Percentiles rank a stretch among this genome's conserved stretches.
These are phyloP conservation scores for Drosophila pallidifrons DNA, from an alignment of 1,140 invertebrate species.

Conservation along the genomic window DNA sequence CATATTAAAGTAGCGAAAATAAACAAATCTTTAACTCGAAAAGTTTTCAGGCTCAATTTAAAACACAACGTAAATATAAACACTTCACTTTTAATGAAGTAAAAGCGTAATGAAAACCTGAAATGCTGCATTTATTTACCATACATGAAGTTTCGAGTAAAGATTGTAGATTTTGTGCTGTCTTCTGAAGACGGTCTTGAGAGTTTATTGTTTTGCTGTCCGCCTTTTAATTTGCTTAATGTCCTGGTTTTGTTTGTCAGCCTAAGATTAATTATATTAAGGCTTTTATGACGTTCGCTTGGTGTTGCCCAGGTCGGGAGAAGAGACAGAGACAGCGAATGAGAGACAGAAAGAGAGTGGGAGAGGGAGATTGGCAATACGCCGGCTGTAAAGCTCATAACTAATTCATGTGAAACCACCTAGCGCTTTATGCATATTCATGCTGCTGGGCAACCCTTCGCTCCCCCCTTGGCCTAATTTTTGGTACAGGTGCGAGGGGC, in stretches of 20 bases:
- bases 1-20: too few species aligned
- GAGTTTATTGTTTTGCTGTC: neutral
- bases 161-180: neutral
- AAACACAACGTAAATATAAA: too few species aligned
- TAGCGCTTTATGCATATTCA: constrained; percentile 73
- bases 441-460: constrained; percentile 20
- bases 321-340: too few species aligned
- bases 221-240: constrained; percentile 23
- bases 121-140: too few species aligned
- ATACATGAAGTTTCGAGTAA: too few species aligned
- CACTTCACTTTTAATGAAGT: too few species aligned
- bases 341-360: too few species aligned
- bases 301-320: too few species aligned
- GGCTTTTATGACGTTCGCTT: constrained; percentile 29
- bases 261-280: constrained; percentile 63
- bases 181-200: neutral
- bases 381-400: constrained; percentile 63
- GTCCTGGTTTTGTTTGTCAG: constrained; percentile 21
- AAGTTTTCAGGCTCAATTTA: too few species aligned
- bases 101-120: too few species aligned
- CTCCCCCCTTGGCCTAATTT: neutral
- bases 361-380: constrained; percentile 43
- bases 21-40: too few species aligned
- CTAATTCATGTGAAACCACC: constrained; percentile 70
- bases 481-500: neutral